Base-by-base conservation (phyloP, 2,113 vertebrate genomes). In the Junco hyemalis region DNA sequence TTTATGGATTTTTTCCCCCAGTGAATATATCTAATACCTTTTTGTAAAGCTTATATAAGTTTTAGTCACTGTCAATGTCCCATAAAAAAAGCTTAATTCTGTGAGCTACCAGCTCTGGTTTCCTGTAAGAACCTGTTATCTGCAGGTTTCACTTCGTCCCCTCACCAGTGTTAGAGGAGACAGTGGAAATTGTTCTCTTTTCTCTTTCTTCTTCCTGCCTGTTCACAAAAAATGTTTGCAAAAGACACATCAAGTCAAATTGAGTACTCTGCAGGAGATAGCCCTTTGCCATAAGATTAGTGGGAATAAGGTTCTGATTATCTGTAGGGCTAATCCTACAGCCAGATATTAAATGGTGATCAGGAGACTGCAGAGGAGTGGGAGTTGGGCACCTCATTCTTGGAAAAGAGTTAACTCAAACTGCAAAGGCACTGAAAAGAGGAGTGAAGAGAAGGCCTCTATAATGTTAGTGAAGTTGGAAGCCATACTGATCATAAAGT, bases 241-340 rank as follows among this genome's bases (percentile, higher is more conserved):
- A 64, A 92, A 92, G 68, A 82, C 42, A 57, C 11, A 28, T 92
- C 69, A 68, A 88, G 71, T 91, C 81, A 77, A 74, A 95, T 64
- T 93, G 84, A 96, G 80, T 73, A 86, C 81, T 91, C 70, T 94
- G 90, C 73, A 70, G 94, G 74, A 97, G 61, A 84, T 40, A 70
- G 87, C 65, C 80, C 80, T 96, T 96, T 21, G 53, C 79, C 42
- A 8, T 54, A 84, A 90, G 92, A 76, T 93, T 90, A 95, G 92
- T 42, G 60, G 90, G 87, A 95, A 70, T 90, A 90, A 76, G 64
- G 80, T 95, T 96, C 51, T 97, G 95, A 63, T 84, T 31, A 38
- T 66, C 31, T 94, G 38, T 77, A 89, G 69, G 74, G 69, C 35
- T 94, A 92, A 64, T 94, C 72, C 76, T 95, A 24, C 38, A 84